These are phyloP conservation scores for Melikaiella ostensackeni DNA, from an alignment of 2,888 invertebrate genomes.

Conservation along the genomic window DNA sequence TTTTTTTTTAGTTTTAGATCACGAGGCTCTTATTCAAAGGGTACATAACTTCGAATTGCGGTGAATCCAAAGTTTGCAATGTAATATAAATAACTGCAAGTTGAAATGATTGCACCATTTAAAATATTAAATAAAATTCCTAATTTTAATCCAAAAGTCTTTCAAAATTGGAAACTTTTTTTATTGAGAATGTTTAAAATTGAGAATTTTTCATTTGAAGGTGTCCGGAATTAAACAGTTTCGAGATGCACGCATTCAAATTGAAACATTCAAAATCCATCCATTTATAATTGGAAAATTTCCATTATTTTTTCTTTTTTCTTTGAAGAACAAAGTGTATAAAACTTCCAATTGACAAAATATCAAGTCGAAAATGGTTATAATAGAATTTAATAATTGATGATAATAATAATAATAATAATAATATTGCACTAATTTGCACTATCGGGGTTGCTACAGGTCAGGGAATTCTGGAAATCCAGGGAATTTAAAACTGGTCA, in stretches of 20 bases:
- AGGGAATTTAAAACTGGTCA: too few species aligned
- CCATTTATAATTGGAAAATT: not conserved
- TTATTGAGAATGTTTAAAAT: not conserved
- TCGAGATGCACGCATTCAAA: not conserved
- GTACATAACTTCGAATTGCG: not conserved
- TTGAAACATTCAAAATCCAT: not conserved
- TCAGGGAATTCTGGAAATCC: too few species aligned
- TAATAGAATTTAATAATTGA: too few species aligned
- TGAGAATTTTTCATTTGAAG: not conserved
- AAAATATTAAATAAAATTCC: too few species aligned
- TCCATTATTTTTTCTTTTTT: too few species aligned
- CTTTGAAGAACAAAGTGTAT: too few species aligned
- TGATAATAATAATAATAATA: too few species aligned
- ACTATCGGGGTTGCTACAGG: too few species aligned
- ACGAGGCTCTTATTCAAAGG: conserved; percentile 11
- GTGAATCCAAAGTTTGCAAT: not conserved
- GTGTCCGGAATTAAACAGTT: not conserved
- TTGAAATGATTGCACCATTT: not conserved
- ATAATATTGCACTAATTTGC: too few species aligned
- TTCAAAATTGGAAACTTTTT: not conserved
- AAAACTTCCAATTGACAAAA: too few species aligned
- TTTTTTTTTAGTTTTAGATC: conserved; percentile 5
- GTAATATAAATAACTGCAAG: not conserved
- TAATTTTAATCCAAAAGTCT: not conserved
- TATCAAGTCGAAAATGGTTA: too few species aligned